phyloP scores from a whole-genome alignment of 1,140 invertebrate species.

The Palaemon carinicauda region DNA sequence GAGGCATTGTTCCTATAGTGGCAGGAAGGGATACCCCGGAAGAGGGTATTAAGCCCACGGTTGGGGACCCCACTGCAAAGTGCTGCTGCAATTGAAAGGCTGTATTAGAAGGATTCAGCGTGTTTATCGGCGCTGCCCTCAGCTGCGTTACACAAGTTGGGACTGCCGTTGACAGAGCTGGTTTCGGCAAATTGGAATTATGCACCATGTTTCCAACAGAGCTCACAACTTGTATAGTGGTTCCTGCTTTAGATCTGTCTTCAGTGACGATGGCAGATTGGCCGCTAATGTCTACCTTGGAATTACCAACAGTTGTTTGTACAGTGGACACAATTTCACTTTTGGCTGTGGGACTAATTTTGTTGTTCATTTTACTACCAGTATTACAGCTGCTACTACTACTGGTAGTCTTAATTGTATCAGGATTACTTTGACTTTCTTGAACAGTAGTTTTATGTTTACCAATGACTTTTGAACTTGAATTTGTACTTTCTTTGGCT shows the following conservation, averaged over 20 bases:
- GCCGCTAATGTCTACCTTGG: slow-evolving; percentile 15
- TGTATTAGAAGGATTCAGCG: neutral
- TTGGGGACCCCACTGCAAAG: slow-evolving; percentile 17
- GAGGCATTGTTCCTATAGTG: slow-evolving; percentile 29
- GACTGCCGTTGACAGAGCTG: neutral
- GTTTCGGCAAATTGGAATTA: no score
- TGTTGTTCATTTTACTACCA: neutral
- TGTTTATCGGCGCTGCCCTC: neutral
- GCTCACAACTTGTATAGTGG: neutral
- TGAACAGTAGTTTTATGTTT: slow-evolving; percentile 24
- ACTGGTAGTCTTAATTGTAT: neutral
- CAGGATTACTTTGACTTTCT: slow-evolving; percentile 1
- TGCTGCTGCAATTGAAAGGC: slow-evolving; percentile 25
- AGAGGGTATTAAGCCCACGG: slow-evolving; percentile 45
- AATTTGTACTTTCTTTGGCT: slow-evolving; percentile 48
- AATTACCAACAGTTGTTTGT: neutral
- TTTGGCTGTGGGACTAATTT: slow-evolving; percentile 4
- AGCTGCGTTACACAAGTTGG: neutral
- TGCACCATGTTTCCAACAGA: no score
- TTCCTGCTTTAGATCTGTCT: neutral
- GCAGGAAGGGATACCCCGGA: slow-evolving; percentile 30
- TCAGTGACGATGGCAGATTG: neutral
- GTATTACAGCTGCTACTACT: neutral
- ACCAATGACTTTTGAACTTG: slow-evolving; percentile 41
- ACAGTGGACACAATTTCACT: neutral